Evolutionary conservation across 2,888 invertebrate genomes (phyloP), one percentile per base, ranked within the genome.

Genomic region (Eulithis testata): DNA sequence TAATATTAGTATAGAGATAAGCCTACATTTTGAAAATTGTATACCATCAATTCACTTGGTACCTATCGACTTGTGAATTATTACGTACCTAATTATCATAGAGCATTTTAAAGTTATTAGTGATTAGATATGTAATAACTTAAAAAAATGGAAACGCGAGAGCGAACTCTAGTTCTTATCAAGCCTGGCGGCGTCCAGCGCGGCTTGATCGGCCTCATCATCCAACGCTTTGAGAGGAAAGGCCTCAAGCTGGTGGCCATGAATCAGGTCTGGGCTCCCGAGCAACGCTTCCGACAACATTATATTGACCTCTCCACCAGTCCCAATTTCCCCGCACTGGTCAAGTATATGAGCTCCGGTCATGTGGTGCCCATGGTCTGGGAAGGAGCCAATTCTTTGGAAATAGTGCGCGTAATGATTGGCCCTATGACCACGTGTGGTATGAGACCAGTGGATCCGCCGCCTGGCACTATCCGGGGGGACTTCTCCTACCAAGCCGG

Each of bases 301-400:
- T 56, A 56, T 36, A 8, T 6, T 7, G 56, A 56, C 9, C 31
- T 44, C 1, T 12, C 27, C 14, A 5, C 11, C 11, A 43, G 27
- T 5, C 43, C 44, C 4, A 37, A 21, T 21, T 55, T 55, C 14
- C 44, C 21, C 11, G 11, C 11, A 11, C 7, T 43, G 9, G 14
- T 55, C 9, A 45, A 36, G 4, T 56, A 31, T 44, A 56, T 56
- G 56, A 36, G 27, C n/a, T 56, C 56, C 5, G 31, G 45, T 12
- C 56, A 47, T 7, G 56, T 56, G n/a, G 31, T 47, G 4, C 31
- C 45, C 4, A 56, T 56, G 56, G 56, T 56, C 11, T 56, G 56
- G 56, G 56, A 56, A 56, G 56, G 56, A 5, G 11, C 3, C 4
- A 31, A 56, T 8, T 45, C 36, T 11, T 2, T 56, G 9, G 36